Base-by-base conservation (phyloP, 2,797 vertebrate species). In the Schizothorax lantsangensis region DNA sequence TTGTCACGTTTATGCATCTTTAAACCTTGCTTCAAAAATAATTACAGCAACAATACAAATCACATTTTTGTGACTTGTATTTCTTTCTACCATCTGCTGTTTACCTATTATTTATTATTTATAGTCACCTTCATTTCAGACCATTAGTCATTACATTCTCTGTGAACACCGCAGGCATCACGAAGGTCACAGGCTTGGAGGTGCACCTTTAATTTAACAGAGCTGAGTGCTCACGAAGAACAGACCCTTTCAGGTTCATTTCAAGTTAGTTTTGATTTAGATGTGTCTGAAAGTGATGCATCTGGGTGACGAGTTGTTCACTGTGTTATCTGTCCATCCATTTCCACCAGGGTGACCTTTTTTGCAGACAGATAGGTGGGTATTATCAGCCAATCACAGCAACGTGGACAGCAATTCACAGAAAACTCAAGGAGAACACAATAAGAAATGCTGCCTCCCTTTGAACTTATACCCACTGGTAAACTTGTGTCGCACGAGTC, bases 171-270 rank as follows among this genome's bases (percentile, higher is more conserved):
- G 1, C 59, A 81, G 43, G 43, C 9, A 81, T 19, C 15, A 23
- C 33, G 4, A 81, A 66, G 62, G 43, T 68, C 19, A 81, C 26
- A 49, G 17, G 43, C 79, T 15, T 0, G 0, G 12, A 59, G 14
- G 75, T 79, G 75, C 21, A 49, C n/a, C 43, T 81, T 49, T 36
- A 81, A 68, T 49, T 68, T 45, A 47, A 81, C 62, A 15, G 62
- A 81, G 5, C 23, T 49, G 79, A 80, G 59, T 21, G 40, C 59
- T 80, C n/a, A 12, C 2, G 2, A 81, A 81, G 79, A 68, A 23
- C 59, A 79, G 52, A 57, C 23, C 33, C 33, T 40, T 38, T 79
- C 52, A 78, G 33, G 17, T 57, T 78, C 14, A 75, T 26, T 9
- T 52, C 5, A 19, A 59, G 21, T 40, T 79, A 8, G 6, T 79